These are phyloP conservation scores for Spheniscus humboldti DNA, from an alignment of 2,797 vertebrate genomes.

Conservation along the genomic window DNA sequence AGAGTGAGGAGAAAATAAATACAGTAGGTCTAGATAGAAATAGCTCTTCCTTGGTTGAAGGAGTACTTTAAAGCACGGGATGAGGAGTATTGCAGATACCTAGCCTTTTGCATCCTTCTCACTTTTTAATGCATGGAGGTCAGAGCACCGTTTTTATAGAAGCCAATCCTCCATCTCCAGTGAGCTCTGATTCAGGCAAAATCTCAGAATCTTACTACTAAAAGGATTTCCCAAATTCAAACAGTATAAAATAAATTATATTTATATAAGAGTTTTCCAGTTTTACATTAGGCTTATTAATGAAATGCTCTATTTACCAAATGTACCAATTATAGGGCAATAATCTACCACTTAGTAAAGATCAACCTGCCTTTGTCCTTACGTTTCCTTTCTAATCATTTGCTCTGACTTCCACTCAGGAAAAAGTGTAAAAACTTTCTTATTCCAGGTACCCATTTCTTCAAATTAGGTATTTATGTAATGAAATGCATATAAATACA, in stretches of 20 bases:
- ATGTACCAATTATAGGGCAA: neutral
- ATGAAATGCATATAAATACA: neutral
- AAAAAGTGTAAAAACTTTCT: neutral
- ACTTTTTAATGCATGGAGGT: neutral
- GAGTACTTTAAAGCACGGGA: neutral
- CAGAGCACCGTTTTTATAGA: neutral
- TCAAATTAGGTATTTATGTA: neutral
- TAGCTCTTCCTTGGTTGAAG: neutral
- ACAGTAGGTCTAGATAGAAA: neutral
- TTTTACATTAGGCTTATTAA: neutral
- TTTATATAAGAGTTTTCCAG: neutral
- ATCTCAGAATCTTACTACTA: neutral
- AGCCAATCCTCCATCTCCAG: neutral
- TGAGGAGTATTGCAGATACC: neutral
- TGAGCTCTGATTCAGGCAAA: neutral
- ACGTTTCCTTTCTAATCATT: neutral
- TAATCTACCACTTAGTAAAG: neutral
- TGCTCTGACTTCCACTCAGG: neutral
- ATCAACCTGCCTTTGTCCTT: neutral
- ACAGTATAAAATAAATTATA: neutral
- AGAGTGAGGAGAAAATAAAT: neutral
- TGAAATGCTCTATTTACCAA: neutral
- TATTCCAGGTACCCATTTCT: neutral
- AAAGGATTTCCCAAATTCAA: neutral
- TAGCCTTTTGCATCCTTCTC: neutral